phyloP scores from a whole-genome alignment of 2,888 invertebrate species.

The Dasypolia templi region DNA sequence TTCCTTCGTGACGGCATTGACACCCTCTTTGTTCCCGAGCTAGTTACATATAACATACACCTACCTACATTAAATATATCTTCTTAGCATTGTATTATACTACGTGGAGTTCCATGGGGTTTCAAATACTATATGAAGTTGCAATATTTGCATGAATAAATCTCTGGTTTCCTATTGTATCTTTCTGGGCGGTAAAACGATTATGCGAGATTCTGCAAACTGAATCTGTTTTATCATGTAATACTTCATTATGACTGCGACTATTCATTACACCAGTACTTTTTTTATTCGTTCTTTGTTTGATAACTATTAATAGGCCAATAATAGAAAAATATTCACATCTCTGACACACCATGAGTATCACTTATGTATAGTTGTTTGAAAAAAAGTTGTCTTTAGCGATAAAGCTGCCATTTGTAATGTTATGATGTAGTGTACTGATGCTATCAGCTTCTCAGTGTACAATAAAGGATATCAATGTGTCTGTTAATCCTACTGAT shows the following conservation, averaged over 20 bases:
- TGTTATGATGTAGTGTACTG: background rate
- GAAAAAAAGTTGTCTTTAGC: background rate
- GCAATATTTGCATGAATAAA: background rate
- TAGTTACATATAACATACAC: slow-evolving; percentile 22
- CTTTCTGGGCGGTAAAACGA: slow-evolving; percentile 8
- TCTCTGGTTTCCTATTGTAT: slow-evolving; percentile 11
- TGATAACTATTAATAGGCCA: background rate
- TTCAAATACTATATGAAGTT: background rate
- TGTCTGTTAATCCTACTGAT: too few species aligned
- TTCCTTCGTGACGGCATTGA: slow-evolving; percentile 50
- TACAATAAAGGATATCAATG: too few species aligned
- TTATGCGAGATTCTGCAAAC: background rate
- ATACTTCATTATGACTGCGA: background rate
- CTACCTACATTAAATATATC: slow-evolving; percentile 1
- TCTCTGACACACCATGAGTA: background rate
- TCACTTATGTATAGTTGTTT: background rate
- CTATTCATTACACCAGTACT: background rate
- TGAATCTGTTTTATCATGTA: background rate
- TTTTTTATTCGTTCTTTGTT: background rate
- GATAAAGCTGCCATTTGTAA: background rate
- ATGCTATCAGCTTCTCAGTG: background rate
- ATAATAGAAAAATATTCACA: background rate
- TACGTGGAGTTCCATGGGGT: background rate
- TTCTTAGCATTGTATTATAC: slow-evolving; percentile 8
- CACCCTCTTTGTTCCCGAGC: slow-evolving; percentile 40